Evolutionary conservation across 2,113 vertebrate genomes (phyloP), one percentile per base, ranked within the genome.

Genomic region (Cyprinus carpio): DNA sequence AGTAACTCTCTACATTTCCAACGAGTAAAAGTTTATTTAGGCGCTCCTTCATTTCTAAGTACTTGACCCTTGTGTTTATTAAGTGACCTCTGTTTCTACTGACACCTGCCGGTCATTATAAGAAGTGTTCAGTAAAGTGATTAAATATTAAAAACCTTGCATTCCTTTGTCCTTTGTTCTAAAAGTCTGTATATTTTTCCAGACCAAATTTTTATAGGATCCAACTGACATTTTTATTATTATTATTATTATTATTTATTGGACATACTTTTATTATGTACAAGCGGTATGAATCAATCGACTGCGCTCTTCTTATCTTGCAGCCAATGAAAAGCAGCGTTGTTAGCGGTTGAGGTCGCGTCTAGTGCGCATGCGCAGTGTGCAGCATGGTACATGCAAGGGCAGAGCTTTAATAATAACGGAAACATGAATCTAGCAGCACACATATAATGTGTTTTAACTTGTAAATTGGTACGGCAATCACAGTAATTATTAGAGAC

Each of bases 361-460:
- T 37, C 54, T 11, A 77, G 16, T 71, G 49, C 25, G 81, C 80
- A 86, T 86, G 85, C 31, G 74, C 13, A 0, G 2, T 20, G 15
- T 49, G 37, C 56, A 34, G n/a, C 69, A 4, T 67, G 60, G 27
- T 12, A 65, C 81, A 87, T 83, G 18, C 49, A 77, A 82, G 62
- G 72, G 54, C 56, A 54, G 40, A 51, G 11, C 6, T 40, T 11
- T 10, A 23, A n/a, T 64, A 16, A 3, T 72, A 54, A 81, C 5
- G 43, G 60, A 67, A 46, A 67, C 37, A 49, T 81, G 25, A 49
- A 1, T 29, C 8, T 51, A 31, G 5, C 5, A 31, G 40, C 18
- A 23, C 16, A n/a, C 60, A 11, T 29, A 23, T 62, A 62, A 75
- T 82, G 10, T 6, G 31, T 27, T 60, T 56, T 43, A 15, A 64